Evolutionary conservation across 2,888 invertebrate species (phyloP), one percentile per base, ranked within the genome.

Genomic region (Cephus sareptanus): DNA sequence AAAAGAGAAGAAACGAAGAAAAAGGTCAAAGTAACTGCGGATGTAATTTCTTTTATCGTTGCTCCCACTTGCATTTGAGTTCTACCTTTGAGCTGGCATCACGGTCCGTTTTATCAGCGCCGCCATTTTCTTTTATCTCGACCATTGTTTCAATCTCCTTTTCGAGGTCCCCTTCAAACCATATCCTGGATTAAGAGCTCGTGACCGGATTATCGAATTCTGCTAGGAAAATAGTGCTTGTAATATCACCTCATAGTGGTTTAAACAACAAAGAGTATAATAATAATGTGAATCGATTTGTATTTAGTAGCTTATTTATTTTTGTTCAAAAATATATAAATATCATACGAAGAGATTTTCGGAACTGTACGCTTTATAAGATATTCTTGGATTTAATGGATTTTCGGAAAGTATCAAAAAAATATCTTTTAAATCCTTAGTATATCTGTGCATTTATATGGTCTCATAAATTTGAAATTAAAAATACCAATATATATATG

Each of bases 141-240:
- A 34, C 73, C 78, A 73, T 75, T 75, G 78, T 78, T 78, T 78
- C 78, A 76, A 78, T 78, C 78, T 78, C 78, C 75, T 78, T 75
- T 75, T 70, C 74, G 70, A 70, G 30, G 31, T 33, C 6, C 31
- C 71, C 71, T 70, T 70, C 71, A 11, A 70, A 70, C 76, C 75
- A 40, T 75, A 71, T 73, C 78, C 31, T 33, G 71, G 71, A 70
- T 33, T 30, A 70, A 70, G 12, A 12, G 71, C 71, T 33, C 71
- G 71, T 33, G 71, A 70, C 15, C 71, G 30, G 71, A 70, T 70
- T 33, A 33, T 12, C 71, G 71, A 30, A 33, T 70, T 12, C 13
- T 6, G 31, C 31, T 30, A 13, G 13, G 0, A 33, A 70, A 70
- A 33, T 70, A 33, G 13, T 23, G 6, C 23, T 15, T 40, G 15